Evolutionary conservation across 2,888 invertebrate genomes (phyloP).

Genomic region (Barypeithes pellucidus): DNA sequence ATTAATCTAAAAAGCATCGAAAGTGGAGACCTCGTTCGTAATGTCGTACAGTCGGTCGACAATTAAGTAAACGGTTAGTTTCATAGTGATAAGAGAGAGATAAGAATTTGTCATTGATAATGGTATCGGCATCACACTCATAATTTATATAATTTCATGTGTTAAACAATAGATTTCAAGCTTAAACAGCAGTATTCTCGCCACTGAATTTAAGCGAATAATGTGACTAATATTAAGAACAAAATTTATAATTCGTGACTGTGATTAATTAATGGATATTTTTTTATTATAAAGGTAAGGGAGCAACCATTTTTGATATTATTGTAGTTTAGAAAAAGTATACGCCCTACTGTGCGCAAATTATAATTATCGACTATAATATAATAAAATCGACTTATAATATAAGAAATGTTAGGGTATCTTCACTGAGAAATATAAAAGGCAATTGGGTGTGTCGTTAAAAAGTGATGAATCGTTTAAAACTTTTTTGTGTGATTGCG

Average conservation of each 20-base stretch:
- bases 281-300: conserved; percentile 4
- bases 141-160: conserved; percentile 24
- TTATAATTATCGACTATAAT: no score
- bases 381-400: no score
- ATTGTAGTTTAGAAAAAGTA: background rate
- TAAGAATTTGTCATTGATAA: conserved; percentile 30
- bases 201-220: background rate
- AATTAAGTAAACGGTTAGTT: conserved; percentile 35
- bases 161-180: conserved; percentile 25
- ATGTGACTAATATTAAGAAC: background rate
- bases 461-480: no score
- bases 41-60: conserved; percentile 9
- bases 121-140: conserved; percentile 13
- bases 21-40: conserved; percentile 7
- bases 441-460: no score
- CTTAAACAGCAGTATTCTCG: conserved; percentile 1
- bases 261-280: conserved; percentile 21
- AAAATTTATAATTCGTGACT: background rate
- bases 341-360: background rate
- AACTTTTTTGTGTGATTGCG: no score
- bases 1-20: conserved; percentile 30
- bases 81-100: conserved; percentile 34
- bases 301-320: background rate
- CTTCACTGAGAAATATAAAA: no score
- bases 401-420: no score